Evolutionary conservation across 2,797 vertebrate genomes (phyloP), one percentile per base, ranked within the genome.

Genomic region (Clarias fuscus): DNA sequence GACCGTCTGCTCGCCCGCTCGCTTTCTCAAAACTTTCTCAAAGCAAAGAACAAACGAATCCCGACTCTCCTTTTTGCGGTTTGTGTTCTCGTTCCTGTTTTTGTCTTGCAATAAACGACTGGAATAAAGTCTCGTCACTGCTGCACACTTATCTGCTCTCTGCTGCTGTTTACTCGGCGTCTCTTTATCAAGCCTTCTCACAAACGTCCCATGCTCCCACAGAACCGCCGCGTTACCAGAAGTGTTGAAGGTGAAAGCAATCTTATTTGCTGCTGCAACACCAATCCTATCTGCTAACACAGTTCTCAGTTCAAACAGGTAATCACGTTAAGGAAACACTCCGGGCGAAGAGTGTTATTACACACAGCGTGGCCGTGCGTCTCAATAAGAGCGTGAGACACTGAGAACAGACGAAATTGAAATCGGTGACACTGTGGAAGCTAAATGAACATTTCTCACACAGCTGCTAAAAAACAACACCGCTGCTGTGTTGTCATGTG

Each of bases 241-340:
- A 58, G 37, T 68, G 61, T 20, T 75, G 53, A 83, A 86, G 75
- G 73, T 17, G 68, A 88, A 83, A 79, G 30, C 73, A 83, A 83
- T 85, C 85, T 87, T 85, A 85, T 87, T 83, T 73, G 27, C 65
- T 81, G 68, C 59, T 73, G 15, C 59, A 68, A 78, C 7, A 58
- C 24, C 70, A 64, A 43, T 75, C 24, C 64, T 53, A 33, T 73
- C 76, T 70, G 75, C 84, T 67, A 48, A 65, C n/a, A 61, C 56
- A 84, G 64, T 68, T 79, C 76, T 85, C 30, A 58, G 20, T 61
- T 78, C 67, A 85, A 78, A 80, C 76, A 83, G 27, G 67, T 76
- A 85, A 80, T 83, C 73, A 58, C 24, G 61, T 83, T 58, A 68
- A 76, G n/a, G 53, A 75, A 82, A 82, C 83, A 82, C 79, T 77